Conservation (phyloP, 2,888 invertebrate genomes). For the Chaitophorus viminalis region DNA sequence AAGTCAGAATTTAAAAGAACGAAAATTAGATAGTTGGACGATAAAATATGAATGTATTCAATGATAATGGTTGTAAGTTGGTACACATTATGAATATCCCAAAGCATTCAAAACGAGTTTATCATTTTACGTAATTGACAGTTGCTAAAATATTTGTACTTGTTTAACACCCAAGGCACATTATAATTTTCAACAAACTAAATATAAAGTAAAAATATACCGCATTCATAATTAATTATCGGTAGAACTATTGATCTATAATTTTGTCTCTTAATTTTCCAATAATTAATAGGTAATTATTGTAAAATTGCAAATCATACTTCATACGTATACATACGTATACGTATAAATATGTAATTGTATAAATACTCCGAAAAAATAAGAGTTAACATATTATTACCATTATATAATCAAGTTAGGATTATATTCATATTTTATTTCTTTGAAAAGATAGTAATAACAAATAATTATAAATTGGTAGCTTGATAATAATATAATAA, state of each 20-base stretch:
- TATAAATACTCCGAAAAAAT: too few relatives aligned
- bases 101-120: slow-evolving; percentile 23
- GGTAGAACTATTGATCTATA: neutral
- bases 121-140: neutral
- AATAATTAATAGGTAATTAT: too few relatives aligned
- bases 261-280: neutral
- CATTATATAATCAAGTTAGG: too few relatives aligned
- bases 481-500: too few relatives aligned
- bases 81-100: neutral
- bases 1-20: neutral
- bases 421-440: too few relatives aligned
- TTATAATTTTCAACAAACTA: neutral
- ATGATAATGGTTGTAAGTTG: neutral
- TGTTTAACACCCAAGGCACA: slow-evolving; percentile 15
- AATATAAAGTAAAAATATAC: neutral
- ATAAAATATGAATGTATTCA: neutral
- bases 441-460: too few relatives aligned
- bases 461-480: too few relatives aligned
- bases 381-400: too few relatives aligned
- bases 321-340: too few relatives aligned
- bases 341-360: too few relatives aligned
- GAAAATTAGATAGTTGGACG: neutral
- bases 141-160: neutral
- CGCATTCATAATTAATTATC: neutral
- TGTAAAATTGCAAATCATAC: too few relatives aligned